Percentiles rank a stretch among this genome's conserved stretches.
Conservation (phyloP, 2,113 vertebrate species). For the Atlantisia rogersi region DNA sequence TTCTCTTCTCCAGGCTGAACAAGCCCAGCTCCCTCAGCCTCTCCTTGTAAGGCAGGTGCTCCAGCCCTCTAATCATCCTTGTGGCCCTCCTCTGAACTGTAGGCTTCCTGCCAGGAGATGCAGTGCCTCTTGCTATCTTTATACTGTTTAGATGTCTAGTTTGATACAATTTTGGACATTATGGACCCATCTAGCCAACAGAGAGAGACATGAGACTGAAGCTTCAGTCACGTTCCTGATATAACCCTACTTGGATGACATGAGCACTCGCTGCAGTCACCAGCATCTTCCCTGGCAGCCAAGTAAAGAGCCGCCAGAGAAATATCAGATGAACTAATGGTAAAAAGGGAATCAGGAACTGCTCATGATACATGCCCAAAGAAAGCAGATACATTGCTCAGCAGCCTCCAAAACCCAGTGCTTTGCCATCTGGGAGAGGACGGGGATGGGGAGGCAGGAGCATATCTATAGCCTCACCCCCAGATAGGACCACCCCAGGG, state of each 20-base stretch:
- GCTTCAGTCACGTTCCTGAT: not conserved
- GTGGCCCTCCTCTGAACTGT: too few species aligned
- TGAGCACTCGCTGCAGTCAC: not conserved
- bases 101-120: not conserved
- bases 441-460: not conserved
- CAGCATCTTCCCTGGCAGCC: not conserved
- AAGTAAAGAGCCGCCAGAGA: not conserved
- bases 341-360: not conserved
- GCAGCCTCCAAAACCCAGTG: not conserved
- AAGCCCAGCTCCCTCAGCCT: too few species aligned
- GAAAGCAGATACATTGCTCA: not conserved
- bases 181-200: not conserved
- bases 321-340: not conserved
- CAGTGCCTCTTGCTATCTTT: not conserved
- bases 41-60: too few species aligned
- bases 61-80: too few species aligned
- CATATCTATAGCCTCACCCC: not conserved
- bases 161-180: not conserved
- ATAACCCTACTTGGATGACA: not conserved
- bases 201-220: not conserved
- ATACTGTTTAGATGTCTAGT: not conserved
- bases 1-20: too few species aligned
- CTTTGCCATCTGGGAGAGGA: not conserved
- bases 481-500: slow-evolving; percentile 3
- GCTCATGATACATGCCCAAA: not conserved